Conservation (phyloP, 2,797 vertebrate species). For the Serranus cabrilla region DNA sequence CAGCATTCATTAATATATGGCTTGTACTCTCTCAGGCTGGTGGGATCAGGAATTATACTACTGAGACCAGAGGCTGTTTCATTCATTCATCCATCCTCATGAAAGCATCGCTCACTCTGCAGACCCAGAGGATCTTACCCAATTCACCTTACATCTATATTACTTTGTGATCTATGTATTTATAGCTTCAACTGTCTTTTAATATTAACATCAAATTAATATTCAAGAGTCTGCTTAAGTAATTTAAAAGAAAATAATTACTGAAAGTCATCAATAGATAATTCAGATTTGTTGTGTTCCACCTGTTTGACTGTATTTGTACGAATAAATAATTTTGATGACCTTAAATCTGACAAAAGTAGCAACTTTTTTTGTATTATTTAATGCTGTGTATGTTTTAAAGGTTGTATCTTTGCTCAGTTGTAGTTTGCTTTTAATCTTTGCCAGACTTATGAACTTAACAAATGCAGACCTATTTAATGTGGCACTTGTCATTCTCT, state of each 20-base stretch:
- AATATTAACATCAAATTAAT: slow-evolving; percentile 25
- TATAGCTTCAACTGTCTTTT: slow-evolving; percentile 31
- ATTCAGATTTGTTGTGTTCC: slow-evolving; percentile 24
- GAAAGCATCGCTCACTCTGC: slow-evolving; percentile 25
- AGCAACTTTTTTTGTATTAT: not conserved
- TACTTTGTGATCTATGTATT: slow-evolving; percentile 51
- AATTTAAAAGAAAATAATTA: slow-evolving; percentile 16
- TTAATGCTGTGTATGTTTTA: not conserved
- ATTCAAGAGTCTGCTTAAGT: slow-evolving; percentile 22
- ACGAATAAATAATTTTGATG: slow-evolving; percentile 55
- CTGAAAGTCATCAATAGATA: slow-evolving; percentile 7
- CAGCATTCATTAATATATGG: slow-evolving; percentile 17
- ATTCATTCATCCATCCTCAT: slow-evolving; percentile 8
- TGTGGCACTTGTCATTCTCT: no score
- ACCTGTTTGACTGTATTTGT: slow-evolving; percentile 47
- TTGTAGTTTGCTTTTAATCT: no score
- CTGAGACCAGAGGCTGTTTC: slow-evolving; percentile 63
- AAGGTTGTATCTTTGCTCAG: not conserved
- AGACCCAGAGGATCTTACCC: slow-evolving; percentile 9
- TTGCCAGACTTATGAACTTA: no score
- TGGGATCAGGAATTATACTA: slow-evolving; percentile 93
- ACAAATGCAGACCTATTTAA: no score
- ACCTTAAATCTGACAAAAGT: slow-evolving; percentile 2
- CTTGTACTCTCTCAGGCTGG: slow-evolving; percentile 84
- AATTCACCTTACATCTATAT: slow-evolving; percentile 14